These are phyloP conservation scores for Athripsodes cinereus DNA, from an alignment of 2,888 invertebrate species.

Conservation along the genomic window DNA sequence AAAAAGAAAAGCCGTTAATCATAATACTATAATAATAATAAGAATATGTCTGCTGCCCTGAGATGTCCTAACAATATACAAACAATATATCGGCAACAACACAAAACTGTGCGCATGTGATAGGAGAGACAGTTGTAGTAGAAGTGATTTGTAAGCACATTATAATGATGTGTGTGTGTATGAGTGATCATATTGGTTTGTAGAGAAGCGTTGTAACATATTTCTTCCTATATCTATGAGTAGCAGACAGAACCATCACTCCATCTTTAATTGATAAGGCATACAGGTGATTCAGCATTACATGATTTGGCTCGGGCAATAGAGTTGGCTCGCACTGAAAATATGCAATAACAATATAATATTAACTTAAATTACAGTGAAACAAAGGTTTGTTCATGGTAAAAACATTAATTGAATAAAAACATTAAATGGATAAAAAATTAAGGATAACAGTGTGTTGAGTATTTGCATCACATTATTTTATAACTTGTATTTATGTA, in stretches of 20 bases:
- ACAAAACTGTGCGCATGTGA: no score
- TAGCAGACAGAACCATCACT: constrained; percentile 98
- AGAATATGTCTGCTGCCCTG: no score
- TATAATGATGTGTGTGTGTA: neutral
- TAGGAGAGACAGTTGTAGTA: no score
- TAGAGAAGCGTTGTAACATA: constrained; percentile 98
- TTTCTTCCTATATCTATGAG: constrained; percentile 97
- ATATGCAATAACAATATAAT: neutral
- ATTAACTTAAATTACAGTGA: neutral
- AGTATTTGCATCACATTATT: no score
- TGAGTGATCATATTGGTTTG: constrained; percentile 80
- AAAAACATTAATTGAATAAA: neutral
- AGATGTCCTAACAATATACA: no score
- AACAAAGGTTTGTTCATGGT: neutral
- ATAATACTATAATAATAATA: no score
- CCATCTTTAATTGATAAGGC: constrained; percentile 99
- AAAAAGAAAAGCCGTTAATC: no score
- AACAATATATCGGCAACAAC: neutral
- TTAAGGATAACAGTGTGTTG: no score
- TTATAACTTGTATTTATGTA: no score
- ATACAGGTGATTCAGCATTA: constrained; percentile 99
- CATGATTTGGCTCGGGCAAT: constrained; percentile 99
- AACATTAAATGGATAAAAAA: neutral
- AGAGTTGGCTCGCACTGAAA: constrained; percentile 93
- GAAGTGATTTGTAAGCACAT: neutral